phyloP scores from a whole-genome alignment of 2,113 vertebrate species.

The Tupaia tana region DNA sequence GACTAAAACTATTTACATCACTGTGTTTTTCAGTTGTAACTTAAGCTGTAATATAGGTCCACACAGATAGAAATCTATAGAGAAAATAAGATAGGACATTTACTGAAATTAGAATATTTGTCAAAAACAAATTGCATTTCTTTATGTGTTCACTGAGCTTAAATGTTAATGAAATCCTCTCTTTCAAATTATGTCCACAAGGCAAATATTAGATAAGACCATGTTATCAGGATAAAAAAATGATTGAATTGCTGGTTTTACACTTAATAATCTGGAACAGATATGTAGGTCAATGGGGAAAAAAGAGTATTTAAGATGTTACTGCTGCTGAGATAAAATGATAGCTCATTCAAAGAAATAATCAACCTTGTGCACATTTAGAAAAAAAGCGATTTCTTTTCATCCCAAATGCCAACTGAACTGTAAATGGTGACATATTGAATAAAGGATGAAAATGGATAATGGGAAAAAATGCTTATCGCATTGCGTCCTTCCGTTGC shows the following conservation, averaged over 20 bases:
- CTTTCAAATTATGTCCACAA: constrained; percentile 78
- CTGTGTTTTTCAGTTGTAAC: constrained; percentile 32
- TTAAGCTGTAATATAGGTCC: constrained; percentile 27
- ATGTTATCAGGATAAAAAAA: constrained; percentile 73
- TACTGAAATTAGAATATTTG: constrained; percentile 74
- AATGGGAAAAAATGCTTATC: background rate
- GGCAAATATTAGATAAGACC: constrained; percentile 77
- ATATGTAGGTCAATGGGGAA: constrained; percentile 62
- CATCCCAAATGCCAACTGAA: constrained; percentile 59
- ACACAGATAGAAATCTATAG: constrained; percentile 59
- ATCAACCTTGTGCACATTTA: constrained; percentile 15
- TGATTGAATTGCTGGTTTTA: constrained; percentile 74
- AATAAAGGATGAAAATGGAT: constrained; percentile 23
- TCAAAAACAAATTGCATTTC: constrained; percentile 74
- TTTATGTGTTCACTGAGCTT: constrained; percentile 64
- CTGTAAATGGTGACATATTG: constrained; percentile 64
- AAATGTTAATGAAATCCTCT: constrained; percentile 82
- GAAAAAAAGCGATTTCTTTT: constrained; percentile 41
- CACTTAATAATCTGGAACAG: constrained; percentile 69
- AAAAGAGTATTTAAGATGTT: constrained; percentile 62
- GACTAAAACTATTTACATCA: constrained; percentile 48
- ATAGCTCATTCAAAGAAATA: constrained; percentile 68
- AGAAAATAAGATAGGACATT: constrained; percentile 57
- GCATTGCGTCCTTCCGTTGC: background rate
- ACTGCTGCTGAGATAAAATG: constrained; percentile 64